phyloP scores from a whole-genome alignment of 1,140 invertebrate genomes.

The Gryllus bimaculatus region DNA sequence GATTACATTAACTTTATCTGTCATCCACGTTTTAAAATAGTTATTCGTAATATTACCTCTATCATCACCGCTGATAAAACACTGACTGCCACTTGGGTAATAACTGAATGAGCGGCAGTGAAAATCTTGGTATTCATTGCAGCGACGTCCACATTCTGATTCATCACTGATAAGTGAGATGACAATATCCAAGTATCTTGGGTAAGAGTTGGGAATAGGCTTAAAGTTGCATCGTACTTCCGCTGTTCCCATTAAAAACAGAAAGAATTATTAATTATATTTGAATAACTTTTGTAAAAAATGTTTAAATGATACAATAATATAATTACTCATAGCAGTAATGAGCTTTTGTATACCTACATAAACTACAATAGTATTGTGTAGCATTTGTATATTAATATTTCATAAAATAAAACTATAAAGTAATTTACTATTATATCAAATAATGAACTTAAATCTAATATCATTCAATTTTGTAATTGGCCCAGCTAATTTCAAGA shows the following conservation, averaged over 20 bases:
- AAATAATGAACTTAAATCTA: too few relatives aligned
- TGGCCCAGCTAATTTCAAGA: too few relatives aligned
- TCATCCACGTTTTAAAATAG: too few relatives aligned
- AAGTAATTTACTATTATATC: too few relatives aligned
- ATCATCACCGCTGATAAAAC: slow-evolving; percentile 37
- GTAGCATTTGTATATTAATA: too few relatives aligned
- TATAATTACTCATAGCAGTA: background rate
- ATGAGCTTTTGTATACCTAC: background rate
- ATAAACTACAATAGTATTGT: background rate
- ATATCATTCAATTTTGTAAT: too few relatives aligned
- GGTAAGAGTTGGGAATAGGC: slow-evolving; percentile 32
- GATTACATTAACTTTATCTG: too few relatives aligned
- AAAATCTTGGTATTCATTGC: slow-evolving; percentile 34
- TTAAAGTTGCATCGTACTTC: slow-evolving; percentile 30
- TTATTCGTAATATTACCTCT: slow-evolving; percentile 22
- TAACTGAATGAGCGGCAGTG: slow-evolving; percentile 38
- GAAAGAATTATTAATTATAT: background rate
- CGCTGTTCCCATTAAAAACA: slow-evolving; percentile 22
- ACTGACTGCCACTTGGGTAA: slow-evolving; percentile 37
- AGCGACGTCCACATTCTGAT: slow-evolving; percentile 34
- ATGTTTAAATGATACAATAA: background rate
- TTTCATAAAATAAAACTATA: too few relatives aligned
- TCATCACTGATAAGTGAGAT: slow-evolving; percentile 32
- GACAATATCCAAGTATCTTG: slow-evolving; percentile 37
- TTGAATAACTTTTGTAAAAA: background rate